A percentile compares a stretch with the other conserved stretches of the same genome.
Evolutionary conservation across 2,888 invertebrate species (phyloP).

Genomic region (Prenolepis imparis): DNA sequence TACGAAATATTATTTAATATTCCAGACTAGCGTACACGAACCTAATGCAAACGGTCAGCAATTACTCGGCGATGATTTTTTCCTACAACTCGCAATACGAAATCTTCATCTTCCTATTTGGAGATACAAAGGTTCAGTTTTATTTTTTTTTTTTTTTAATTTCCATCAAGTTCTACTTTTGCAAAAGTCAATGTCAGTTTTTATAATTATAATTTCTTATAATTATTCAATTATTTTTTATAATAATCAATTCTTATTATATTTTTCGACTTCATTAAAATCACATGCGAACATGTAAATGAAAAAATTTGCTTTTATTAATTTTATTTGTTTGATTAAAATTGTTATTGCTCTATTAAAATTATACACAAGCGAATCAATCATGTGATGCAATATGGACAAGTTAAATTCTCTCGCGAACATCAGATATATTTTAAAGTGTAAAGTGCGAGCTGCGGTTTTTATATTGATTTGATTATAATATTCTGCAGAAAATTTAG

Average conservation of each 20-base stretch:
- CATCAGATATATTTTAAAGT: not conserved
- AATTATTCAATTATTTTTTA: no score
- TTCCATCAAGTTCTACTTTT: not conserved
- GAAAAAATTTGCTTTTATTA: not conserved
- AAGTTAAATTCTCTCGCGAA: not conserved
- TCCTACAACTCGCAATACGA: slow-evolving; percentile 79
- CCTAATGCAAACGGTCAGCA: slow-evolving; percentile 76
- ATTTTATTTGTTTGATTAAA: not conserved
- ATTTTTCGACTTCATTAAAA: not conserved
- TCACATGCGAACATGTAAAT: not conserved
- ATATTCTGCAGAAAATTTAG: slow-evolving; percentile 71
- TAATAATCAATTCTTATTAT: no score
- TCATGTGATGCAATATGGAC: not conserved
- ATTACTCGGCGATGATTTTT: slow-evolving; percentile 81
- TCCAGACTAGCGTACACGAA: slow-evolving; percentile 62
- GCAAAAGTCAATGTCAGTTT: not conserved
- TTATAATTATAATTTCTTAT: no score
- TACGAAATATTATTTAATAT: slow-evolving; percentile 21
- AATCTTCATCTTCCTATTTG: slow-evolving; percentile 71
- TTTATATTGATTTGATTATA: slow-evolving; percentile 2
- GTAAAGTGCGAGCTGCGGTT: not conserved
- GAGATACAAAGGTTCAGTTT: slow-evolving; percentile 69
- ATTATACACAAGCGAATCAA: not conserved
- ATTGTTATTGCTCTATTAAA: slow-evolving; percentile 1
- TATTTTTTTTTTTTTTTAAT: not conserved